phyloP scores from a whole-genome alignment of 2,797 vertebrate species.

The Picus viridis region DNA sequence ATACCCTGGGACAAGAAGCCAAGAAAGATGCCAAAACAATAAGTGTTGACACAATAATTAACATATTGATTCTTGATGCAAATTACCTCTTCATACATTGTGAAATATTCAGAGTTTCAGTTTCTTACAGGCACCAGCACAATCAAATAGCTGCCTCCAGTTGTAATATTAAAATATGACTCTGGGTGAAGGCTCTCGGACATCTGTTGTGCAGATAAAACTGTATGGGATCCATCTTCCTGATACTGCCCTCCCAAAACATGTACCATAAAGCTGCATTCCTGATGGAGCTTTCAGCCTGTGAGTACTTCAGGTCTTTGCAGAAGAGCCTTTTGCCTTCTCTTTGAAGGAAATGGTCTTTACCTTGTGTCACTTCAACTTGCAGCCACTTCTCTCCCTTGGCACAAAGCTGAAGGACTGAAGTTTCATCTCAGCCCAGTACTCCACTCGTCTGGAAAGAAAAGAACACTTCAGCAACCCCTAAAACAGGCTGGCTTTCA shows the following conservation, averaged over 20 bases:
- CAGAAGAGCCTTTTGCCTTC: not conserved
- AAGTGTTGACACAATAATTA: slow-evolving; percentile 47
- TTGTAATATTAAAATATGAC: not conserved
- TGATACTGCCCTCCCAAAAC: not conserved
- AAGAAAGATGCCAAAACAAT: not conserved
- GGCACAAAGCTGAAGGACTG: not conserved
- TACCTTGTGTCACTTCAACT: not conserved
- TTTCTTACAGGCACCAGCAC: not conserved
- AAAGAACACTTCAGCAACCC: not conserved
- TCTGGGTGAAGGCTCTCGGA: not conserved
- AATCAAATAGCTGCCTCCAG: not conserved
- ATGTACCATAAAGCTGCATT: not conserved
- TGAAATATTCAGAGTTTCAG: slow-evolving; percentile 33
- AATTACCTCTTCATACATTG: slow-evolving; percentile 37
- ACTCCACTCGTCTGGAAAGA: not conserved
- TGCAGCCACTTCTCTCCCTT: too few species aligned
- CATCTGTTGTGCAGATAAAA: not conserved
- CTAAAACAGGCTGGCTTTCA: not conserved
- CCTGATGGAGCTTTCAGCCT: not conserved
- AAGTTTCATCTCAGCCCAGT: not conserved
- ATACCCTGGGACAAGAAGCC: not conserved
- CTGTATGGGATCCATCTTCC: not conserved
- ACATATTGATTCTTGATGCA: slow-evolving; percentile 52
- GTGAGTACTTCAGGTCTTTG: not conserved
- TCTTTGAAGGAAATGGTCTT: not conserved